Percentiles rank a stretch among this genome's conserved stretches.
Evolutionary conservation across 2,797 vertebrate genomes (phyloP).

Genomic region (Xiphophorus birchmanni): DNA sequence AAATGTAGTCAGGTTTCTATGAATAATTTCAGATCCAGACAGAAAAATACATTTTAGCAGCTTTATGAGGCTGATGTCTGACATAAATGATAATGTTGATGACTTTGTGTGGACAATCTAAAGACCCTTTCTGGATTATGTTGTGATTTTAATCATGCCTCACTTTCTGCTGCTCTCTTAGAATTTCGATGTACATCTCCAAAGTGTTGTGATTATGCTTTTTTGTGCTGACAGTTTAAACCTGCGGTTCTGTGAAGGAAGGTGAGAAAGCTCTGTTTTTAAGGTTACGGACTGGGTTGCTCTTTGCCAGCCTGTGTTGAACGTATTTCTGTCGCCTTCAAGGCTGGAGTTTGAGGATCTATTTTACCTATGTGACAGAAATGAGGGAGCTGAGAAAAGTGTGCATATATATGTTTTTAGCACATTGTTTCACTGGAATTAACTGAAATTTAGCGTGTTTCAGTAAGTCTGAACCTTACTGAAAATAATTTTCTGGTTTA

Average conservation of each 20-base stretch:
- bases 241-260: not conserved
- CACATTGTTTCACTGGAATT: not conserved
- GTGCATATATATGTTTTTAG: not conserved
- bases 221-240: not conserved
- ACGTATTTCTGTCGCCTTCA: accelerated
- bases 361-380: not conserved
- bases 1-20: not conserved
- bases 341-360: not conserved
- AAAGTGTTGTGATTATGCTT: not conserved
- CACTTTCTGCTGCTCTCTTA: not conserved
- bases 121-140: no score
- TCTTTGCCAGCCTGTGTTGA: not conserved
- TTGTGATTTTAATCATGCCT: not conserved
- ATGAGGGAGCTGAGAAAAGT: not conserved
- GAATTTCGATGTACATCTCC: not conserved
- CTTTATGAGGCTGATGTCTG: no score
- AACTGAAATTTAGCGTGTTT: not conserved
- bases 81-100: no score
- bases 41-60: no score
- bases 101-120: no score
- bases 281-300: not conserved
- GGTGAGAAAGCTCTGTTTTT: not conserved
- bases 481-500: not conserved
- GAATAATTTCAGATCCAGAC: no score
- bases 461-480: not conserved